Evolutionary conservation across 2,888 invertebrate genomes (phyloP), one percentile per base, ranked within the genome.

Genomic region (Neoaliturus tenellus): DNA sequence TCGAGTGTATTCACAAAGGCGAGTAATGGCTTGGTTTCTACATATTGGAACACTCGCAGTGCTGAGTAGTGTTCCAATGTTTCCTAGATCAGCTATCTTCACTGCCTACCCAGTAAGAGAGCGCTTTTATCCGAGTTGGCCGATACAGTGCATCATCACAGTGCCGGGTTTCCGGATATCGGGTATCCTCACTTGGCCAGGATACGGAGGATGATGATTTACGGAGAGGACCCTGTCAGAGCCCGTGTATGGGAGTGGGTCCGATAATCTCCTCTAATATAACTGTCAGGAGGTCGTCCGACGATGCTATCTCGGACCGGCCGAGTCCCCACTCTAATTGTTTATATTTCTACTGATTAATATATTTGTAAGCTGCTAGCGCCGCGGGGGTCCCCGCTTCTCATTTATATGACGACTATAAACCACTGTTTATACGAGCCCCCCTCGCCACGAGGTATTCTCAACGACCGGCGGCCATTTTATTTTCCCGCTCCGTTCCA

Each of bases 301-400:
- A 71, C 71, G 39, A 75, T 75, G 39, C 39, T 75, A 75, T 75
- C 44, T 75, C 73, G 3, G 25, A 3, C 25, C 25, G 35, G 39
- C 39, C 35, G 44, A 75, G 73, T 25, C 73, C 44, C 69, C 69
- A 25, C 73, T 75, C 44, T 75, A 75, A 75, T 75, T 75, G 73
- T 75, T 75, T 75, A 75, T 75, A 41, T 75, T 44, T 44, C 28
- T 44, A 44, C 44, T 75, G 44, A 75, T 75, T 75, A 75, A 75
- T 75, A 75, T 75, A 75, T 75, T 75, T 75, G 73, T 44, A 44
- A 28, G 23, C 73, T 17, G 39, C 20, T 2, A 17, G 17, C 23
- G 10, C 73, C 73, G 23, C 23, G 44, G 73, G 73, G 73, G 39
- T 71, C 71, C 28, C 44, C 73, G 44, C 44, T 48, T 25, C 41